phyloP scores from a whole-genome alignment of 2,113 vertebrate species.

The Neoarius graeffei region DNA sequence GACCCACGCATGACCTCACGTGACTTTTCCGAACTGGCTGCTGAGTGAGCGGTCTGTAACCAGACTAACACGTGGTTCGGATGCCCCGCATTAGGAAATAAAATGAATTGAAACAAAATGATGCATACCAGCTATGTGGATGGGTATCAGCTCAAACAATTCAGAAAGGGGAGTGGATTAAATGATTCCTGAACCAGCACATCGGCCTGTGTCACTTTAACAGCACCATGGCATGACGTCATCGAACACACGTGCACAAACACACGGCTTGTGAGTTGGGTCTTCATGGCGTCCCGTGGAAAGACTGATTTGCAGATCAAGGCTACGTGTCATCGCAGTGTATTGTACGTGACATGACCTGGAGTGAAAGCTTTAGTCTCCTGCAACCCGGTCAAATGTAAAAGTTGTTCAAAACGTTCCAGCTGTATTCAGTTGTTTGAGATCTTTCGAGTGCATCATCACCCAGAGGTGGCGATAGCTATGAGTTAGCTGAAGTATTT shows the following conservation, averaged over 20 bases:
- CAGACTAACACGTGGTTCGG: too few relatives aligned
- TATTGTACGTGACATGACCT: background rate
- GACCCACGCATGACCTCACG: too few relatives aligned
- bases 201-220: background rate
- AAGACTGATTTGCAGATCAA: constrained; percentile 29
- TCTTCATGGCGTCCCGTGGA: constrained; percentile 12
- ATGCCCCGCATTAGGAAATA: too few relatives aligned
- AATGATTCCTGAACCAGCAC: too few relatives aligned
- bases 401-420: background rate
- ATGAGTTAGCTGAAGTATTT: background rate
- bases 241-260: constrained; percentile 3
- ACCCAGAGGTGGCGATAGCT: background rate
- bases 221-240: background rate
- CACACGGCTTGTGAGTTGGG: background rate
- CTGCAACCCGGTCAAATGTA: background rate
- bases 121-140: too few relatives aligned
- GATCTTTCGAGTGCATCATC: background rate
- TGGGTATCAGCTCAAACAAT: too few relatives aligned
- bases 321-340: background rate
- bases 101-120: too few relatives aligned
- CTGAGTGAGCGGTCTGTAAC: too few relatives aligned
- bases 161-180: too few relatives aligned
- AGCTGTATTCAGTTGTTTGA: background rate
- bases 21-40: too few relatives aligned
- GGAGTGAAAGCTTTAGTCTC: background rate